Conservation (phyloP, 2,113 vertebrate genomes). For the Erythrocercus mccallii region DNA sequence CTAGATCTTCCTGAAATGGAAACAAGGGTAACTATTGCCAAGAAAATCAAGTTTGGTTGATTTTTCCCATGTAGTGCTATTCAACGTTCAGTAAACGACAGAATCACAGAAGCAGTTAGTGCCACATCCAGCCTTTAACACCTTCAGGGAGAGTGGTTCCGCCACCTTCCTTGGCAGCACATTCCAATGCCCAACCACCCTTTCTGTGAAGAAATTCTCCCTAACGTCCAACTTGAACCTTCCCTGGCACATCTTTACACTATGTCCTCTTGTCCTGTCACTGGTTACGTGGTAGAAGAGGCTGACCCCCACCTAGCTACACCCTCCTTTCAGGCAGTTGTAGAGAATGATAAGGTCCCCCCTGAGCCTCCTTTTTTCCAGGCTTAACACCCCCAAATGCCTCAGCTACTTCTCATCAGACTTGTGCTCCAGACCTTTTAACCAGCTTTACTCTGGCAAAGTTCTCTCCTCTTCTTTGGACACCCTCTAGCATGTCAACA, state of each 20-base stretch:
- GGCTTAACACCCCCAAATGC: neutral
- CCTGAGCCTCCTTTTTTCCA: neutral
- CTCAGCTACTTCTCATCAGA: neutral
- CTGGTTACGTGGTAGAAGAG: neutral
- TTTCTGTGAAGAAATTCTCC: neutral
- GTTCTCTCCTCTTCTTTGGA: neutral
- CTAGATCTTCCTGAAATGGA: conserved; percentile 23
- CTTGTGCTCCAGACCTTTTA: neutral
- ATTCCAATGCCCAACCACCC: neutral
- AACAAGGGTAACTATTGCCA: conserved; percentile 49
- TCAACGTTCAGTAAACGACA: neutral
- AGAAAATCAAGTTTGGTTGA: conserved; percentile 47
- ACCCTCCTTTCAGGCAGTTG: neutral
- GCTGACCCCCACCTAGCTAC: accelerated
- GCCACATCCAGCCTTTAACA: neutral
- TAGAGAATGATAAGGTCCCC: accelerated
- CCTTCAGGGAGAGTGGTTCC: neutral
- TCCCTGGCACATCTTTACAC: neutral
- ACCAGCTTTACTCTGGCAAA: neutral
- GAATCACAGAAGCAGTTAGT: neutral
- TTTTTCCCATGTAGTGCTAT: conserved; percentile 46
- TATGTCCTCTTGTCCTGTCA: no score
- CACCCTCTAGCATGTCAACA: neutral
- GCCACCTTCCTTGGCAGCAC: neutral
- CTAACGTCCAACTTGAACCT: neutral